phyloP scores from a whole-genome alignment of 2,797 vertebrate genomes.

The Tinamus major region DNA sequence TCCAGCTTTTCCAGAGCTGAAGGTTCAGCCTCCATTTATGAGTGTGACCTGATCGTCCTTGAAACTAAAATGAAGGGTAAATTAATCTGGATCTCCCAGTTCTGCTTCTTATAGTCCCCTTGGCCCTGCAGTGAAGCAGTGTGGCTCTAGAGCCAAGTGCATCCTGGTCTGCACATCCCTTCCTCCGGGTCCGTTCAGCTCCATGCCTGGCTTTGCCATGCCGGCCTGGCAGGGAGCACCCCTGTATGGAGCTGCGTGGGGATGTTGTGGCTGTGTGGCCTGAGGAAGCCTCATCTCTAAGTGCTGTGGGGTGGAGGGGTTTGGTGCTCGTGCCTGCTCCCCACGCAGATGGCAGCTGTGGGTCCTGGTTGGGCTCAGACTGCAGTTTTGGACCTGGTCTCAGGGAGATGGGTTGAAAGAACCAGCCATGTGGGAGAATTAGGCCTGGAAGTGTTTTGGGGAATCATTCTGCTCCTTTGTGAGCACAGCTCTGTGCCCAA shows the following conservation, averaged over 20 bases:
- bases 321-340: background rate
- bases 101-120: background rate
- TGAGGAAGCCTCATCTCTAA: background rate
- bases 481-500: background rate
- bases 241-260: fast-evolving
- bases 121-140: background rate
- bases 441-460: background rate
- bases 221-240: fast-evolving
- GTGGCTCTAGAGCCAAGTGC: background rate
- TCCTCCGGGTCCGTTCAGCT: background rate
- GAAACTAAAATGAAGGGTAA: background rate
- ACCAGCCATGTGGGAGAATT: fast-evolving
- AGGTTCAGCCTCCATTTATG: fast-evolving
- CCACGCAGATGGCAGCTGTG: background rate
- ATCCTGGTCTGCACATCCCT: background rate
- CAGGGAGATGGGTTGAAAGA: background rate
- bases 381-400: background rate
- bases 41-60: background rate
- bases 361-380: background rate
- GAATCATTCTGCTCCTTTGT: background rate
- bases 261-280: background rate
- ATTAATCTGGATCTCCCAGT: background rate
- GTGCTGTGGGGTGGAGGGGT: fast-evolving
- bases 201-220: background rate
- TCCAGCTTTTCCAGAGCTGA: background rate